Evolutionary conservation across 2,797 vertebrate genomes (phyloP).

Genomic region (Megalops cyprinoides): DNA sequence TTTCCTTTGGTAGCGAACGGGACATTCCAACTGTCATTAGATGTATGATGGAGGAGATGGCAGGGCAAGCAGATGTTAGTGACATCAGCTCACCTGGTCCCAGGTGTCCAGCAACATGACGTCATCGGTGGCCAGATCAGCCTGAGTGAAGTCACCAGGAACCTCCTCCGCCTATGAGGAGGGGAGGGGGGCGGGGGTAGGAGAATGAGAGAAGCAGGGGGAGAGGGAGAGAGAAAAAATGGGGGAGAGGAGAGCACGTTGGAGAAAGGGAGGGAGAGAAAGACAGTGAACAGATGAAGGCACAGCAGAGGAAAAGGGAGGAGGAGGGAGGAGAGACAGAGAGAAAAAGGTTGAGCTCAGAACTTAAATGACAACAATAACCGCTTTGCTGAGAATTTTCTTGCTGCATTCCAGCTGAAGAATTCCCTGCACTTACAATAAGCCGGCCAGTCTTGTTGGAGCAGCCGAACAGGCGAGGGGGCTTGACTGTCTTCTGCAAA

Average conservation of each 20-base stretch:
- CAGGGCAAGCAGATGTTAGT: not conserved
- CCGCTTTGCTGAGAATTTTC: not conserved
- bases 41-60: not conserved
- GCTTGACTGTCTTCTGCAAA: constrained; percentile 55
- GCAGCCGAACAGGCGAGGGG: constrained; percentile 70
- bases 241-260: not conserved
- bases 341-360: too few species aligned
- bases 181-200: not conserved
- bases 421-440: constrained; percentile 59
- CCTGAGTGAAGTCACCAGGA: constrained; percentile 68
- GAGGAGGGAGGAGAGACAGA: not conserved
- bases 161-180: constrained; percentile 71
- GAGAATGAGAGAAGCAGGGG: not conserved
- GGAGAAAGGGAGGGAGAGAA: not conserved
- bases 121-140: constrained; percentile 73
- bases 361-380: not conserved
- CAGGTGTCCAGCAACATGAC: constrained; percentile 76
- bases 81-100: constrained; percentile 61
- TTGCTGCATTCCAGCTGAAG: not conserved
- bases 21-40: too few species aligned
- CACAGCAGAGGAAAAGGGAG: not conserved
- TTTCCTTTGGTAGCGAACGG: too few species aligned
- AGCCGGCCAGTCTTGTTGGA: constrained; percentile 77
- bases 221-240: not conserved
- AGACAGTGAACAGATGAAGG: not conserved